Evolutionary conservation across 92 coral and sea anemone species (phyloP), one percentile per base, ranked within the genome.

Genomic region (Phymanthus crucifer): DNA sequence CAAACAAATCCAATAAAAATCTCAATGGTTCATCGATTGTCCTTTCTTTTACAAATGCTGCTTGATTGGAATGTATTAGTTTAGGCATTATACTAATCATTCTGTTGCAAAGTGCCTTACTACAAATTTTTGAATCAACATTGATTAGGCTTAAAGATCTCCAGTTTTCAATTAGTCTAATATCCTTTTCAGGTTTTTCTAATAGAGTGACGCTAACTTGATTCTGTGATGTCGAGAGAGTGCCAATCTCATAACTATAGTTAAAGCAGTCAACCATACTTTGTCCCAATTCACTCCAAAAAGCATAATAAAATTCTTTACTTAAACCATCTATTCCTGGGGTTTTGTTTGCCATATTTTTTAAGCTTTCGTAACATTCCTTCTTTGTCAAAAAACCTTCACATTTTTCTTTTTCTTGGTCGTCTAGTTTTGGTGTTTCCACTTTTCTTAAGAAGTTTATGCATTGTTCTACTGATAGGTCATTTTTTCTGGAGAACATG

Each of bases 31-130:
- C n/a, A n/a, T n/a, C n/a, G n/a, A n/a, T n/a, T n/a, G n/a, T n/a
- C n/a, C n/a, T n/a, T n/a, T n/a, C n/a, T n/a, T n/a, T n/a, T n/a
- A n/a, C n/a, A n/a, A n/a, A n/a, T n/a, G n/a, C n/a, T n/a, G n/a
- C n/a, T n/a, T n/a, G 86, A 46, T 82, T 69, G 19, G 71, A 69
- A 73, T 82, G 58, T 33, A 82, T 82, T 24, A 82, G 27, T 21
- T 40, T 31, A 33, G 80, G 86, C 64, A 82, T 31, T 32, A 82
- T 66, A 27, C 74, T 65, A 17, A 56, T 64, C 36, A 82, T n/a
- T 69, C 86, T 82, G 45, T 73, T 74, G 40, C 80, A 58, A 24
- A 82, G 66, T 35, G 67, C 80, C 75, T 82, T 82, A 14, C 73
- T 56, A 40, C 66, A 66, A 31, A 81, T 81, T 56, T 81, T 81